A percentile compares a stretch with the other conserved stretches of the same genome.
Evolutionary conservation across 1,140 invertebrate species (phyloP).

Genomic region (Zaprionus nigranus): DNA sequence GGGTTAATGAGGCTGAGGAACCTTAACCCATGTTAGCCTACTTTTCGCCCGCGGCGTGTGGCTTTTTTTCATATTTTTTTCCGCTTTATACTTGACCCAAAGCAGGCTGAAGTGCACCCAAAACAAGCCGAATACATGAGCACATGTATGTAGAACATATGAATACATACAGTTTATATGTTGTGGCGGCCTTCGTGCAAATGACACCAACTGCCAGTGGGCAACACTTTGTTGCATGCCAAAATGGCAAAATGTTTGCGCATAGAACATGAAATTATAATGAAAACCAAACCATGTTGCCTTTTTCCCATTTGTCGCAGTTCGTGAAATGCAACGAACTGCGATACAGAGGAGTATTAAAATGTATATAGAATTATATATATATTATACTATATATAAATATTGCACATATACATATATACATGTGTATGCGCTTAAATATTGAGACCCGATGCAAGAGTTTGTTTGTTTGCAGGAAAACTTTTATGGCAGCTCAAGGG

Average conservation of each 20-base stretch:
- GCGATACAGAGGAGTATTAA: neutral
- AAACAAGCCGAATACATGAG: constrained; percentile 7
- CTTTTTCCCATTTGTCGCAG: neutral
- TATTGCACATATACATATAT: no score
- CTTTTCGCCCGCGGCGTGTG: constrained; percentile 32
- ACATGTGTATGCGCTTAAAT: no score
- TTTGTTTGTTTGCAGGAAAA: neutral
- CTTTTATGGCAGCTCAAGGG: neutral
- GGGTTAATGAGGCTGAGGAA: constrained; percentile 71
- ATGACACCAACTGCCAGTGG: constrained; percentile 63
- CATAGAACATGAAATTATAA: constrained; percentile 14
- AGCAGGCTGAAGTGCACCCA: constrained; percentile 38
- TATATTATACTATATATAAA: neutral
- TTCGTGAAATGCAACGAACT: neutral
- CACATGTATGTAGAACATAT: neutral
- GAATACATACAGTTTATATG: constrained; percentile 11
- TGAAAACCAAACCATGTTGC: neutral
- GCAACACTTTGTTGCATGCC: constrained; percentile 5
- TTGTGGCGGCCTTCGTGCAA: constrained; percentile 64
- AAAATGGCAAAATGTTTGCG: constrained; percentile 6
- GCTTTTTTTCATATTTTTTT: constrained; percentile 37
- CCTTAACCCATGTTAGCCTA: constrained; percentile 69
- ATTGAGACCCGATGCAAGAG: neutral
- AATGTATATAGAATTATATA: neutral
- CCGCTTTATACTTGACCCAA: constrained; percentile 61